These are phyloP conservation scores for Cyclophora albipunctata DNA, from an alignment of 2,888 invertebrate species.

Conservation along the genomic window DNA sequence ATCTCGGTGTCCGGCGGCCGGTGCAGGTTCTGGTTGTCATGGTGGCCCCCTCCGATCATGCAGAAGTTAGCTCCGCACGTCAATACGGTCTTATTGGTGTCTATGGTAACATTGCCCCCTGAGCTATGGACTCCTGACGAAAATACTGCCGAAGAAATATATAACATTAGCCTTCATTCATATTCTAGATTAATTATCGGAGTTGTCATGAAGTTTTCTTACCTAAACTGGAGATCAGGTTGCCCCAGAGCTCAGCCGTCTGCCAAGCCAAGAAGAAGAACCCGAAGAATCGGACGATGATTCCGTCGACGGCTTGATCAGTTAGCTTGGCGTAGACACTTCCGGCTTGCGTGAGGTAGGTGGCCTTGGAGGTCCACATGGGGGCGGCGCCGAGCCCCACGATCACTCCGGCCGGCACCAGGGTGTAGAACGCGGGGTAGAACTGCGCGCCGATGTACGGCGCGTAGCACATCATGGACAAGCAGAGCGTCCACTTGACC, in stretches of 20 bases:
- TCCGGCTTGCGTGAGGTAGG: constrained; percentile 95
- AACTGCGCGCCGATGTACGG: constrained; percentile 97
- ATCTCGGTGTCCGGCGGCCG: constrained; percentile 90
- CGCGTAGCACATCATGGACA: constrained; percentile 94
- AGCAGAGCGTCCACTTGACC: constrained; percentile 96
- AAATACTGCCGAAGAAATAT: constrained; percentile 72
- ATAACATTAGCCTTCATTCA: constrained; percentile 1
- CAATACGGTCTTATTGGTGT: constrained; percentile 68
- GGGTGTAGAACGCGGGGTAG: constrained; percentile 93
- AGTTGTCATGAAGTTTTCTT: constrained; percentile 36
- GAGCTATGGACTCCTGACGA: constrained; percentile 83
- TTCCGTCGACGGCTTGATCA: constrained; percentile 90
- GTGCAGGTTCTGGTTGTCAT: constrained; percentile 83
- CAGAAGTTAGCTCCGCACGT: constrained; percentile 90
- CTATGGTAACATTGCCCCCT: constrained; percentile 52
- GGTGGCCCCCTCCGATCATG: constrained; percentile 77
- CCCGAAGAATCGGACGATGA: constrained; percentile 97
- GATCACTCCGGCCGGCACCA: constrained; percentile 94
- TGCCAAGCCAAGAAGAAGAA: constrained; percentile 99
- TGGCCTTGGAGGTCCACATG: constrained; percentile 99
- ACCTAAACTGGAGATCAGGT: constrained; percentile 94
- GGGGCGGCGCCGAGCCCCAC: constrained; percentile 96
- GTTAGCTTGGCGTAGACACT: constrained; percentile 87
- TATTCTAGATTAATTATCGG: not conserved
- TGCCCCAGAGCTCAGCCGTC: constrained; percentile 97